phyloP scores from a whole-genome alignment of 2,797 vertebrate species.

The Onychomys leucogaster region DNA sequence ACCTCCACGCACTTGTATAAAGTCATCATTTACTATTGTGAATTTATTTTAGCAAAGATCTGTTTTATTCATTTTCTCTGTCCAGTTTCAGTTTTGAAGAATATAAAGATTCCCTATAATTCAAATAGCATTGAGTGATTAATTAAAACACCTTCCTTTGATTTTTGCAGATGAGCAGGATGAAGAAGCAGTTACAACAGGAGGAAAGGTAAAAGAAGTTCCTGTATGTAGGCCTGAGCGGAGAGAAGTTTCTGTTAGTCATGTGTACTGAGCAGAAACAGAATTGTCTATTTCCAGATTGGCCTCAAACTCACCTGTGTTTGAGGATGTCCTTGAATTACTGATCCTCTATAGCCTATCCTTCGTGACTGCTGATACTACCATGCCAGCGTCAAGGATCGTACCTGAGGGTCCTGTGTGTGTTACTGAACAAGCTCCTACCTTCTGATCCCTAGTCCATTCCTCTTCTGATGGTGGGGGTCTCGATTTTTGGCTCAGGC shows the following conservation, averaged over 20 bases:
- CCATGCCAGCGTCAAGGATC: not conserved
- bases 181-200: conserved; percentile 94
- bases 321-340: not conserved
- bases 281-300: not conserved
- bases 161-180: conserved; percentile 95
- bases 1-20: not conserved
- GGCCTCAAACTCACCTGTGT: not conserved
- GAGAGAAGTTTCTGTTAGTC: not conserved
- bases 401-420: not conserved
- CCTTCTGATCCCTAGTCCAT: not conserved
- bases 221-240: not conserved
- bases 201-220: conserved; percentile 93
- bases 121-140: not conserved
- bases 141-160: conserved; percentile 41
- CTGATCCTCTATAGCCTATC: not conserved
- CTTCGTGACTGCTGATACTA: not conserved
- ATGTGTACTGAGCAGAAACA: not conserved
- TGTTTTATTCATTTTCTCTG: not conserved
- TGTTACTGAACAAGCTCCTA: accelerated
- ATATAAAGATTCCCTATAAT: not conserved
- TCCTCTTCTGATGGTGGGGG: no score
- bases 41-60: conserved; percentile 19
- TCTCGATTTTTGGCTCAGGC: not conserved
- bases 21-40: not conserved
- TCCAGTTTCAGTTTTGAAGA: not conserved